Evolutionary conservation across 2,888 invertebrate species (phyloP).

Genomic region (Lordiphosa andalusiaca): DNA sequence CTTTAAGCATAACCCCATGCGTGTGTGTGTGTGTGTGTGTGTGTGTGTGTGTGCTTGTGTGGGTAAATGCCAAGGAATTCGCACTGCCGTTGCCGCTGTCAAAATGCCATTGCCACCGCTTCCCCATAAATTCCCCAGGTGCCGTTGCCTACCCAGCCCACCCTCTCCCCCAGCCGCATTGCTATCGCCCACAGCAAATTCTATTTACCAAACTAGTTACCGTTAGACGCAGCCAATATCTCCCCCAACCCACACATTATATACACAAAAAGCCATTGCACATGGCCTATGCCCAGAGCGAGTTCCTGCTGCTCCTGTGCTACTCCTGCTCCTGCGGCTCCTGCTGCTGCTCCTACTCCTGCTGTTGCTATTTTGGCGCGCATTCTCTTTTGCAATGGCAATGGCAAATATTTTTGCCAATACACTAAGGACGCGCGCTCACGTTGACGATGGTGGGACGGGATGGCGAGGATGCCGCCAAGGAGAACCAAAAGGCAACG

Average conservation of each 20-base stretch:
- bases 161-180: background rate
- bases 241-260: conserved; percentile 25
- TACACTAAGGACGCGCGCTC: conserved; percentile 61
- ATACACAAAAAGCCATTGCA: conserved; percentile 40
- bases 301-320: conserved; percentile 36
- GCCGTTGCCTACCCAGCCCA: conserved; percentile 4
- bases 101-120: conserved; percentile 40
- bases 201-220: conserved; percentile 71
- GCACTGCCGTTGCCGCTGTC: conserved; percentile 37
- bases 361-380: conserved; percentile 48
- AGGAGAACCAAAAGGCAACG: conserved; percentile 33
- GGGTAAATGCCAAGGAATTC: conserved; percentile 30
- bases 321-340: conserved; percentile 17
- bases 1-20: conserved; percentile 15
- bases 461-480: conserved; percentile 22
- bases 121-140: conserved; percentile 30
- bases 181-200: conserved; percentile 62
- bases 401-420: conserved; percentile 73
- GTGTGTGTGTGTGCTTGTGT: conserved; percentile 15
- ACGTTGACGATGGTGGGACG: conserved; percentile 54
- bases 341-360: background rate
- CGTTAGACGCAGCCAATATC: conserved; percentile 65
- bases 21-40: conserved; percentile 18
- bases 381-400: conserved; percentile 63
- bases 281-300: conserved; percentile 59